Evolutionary conservation across 2,888 invertebrate species (phyloP).

Genomic region (Rhimphoctona megacephalus): DNA sequence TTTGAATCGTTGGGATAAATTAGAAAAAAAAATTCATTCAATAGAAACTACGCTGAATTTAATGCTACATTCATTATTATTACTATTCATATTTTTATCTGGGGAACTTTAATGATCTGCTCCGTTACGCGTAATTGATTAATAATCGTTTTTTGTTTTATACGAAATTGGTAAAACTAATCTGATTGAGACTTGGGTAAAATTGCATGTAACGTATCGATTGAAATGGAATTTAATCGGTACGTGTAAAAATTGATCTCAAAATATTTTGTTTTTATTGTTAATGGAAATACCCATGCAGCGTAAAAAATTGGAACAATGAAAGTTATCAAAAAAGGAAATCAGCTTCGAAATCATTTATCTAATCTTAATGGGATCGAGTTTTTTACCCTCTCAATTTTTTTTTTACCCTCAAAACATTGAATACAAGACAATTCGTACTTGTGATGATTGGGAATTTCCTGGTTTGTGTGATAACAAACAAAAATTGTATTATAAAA

Average conservation of each 20-base stretch:
- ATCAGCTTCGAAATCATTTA: constrained; percentile 1
- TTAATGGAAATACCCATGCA: neutral
- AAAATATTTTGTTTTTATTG: neutral
- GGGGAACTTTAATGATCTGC: neutral
- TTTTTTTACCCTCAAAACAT: neutral
- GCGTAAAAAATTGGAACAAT: neutral
- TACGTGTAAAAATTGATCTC: neutral
- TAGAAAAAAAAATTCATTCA: neutral
- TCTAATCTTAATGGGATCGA: neutral
- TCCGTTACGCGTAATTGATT: neutral
- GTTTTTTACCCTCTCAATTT: neutral
- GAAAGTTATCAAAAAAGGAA: neutral
- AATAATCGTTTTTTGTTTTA: neutral
- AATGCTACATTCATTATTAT: neutral
- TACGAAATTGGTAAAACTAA: neutral
- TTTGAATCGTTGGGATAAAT: neutral
- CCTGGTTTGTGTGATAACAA: neutral
- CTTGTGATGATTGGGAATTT: neutral
- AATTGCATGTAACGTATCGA: neutral
- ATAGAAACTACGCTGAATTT: neutral
- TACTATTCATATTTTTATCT: too few species aligned
- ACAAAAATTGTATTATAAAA: neutral
- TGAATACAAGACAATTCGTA: neutral
- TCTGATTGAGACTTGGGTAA: neutral
- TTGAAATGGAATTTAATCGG: neutral